Base-by-base conservation (phyloP, 2,888 invertebrate genomes). In the Allolobophora icterica region DNA sequence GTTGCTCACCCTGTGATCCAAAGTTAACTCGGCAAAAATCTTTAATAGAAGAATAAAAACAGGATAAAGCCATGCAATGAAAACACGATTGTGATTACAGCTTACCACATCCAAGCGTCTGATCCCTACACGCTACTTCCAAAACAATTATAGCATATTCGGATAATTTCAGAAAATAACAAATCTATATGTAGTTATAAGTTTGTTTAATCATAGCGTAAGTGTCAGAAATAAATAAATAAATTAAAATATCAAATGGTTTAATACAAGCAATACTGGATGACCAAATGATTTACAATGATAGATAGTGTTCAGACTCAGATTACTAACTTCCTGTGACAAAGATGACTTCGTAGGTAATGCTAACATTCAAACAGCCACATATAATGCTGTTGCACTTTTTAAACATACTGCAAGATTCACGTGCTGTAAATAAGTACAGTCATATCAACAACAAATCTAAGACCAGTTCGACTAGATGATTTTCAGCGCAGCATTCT, bases 201-300 rank as follows among this genome's bases (percentile, higher is more conserved):
- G n/a, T 71, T 71, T n/a, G 0, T n/a, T 71, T 71, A 71, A 71
- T n/a, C 71, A n/a, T 71, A 71, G 71, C 71, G 8, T 71, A 71
- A 71, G n/a, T 13, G 71, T 71, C 71, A 71, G 8, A 58, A 58
- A 71, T 71, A 71, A 52, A 52, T 52, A 52, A 71, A 71, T 71
- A 71, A 52, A 52, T 52, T 13, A 52, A 71, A 71, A n/a, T n/a
- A 0, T n/a, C 6, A 71, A n/a, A 71, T 71, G 71, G 71, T 11
- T n/a, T n/a, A n/a, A 30, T 71, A n/a, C 30, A 71, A 1, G 13
- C 71, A 71, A 71, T 71, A n/a, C n/a, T 71, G 71, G 0, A 71
- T 8, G n/a, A 71, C 71, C 71, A n/a, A 71, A 71, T 71, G 71
- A 71, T 71, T 71, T 71, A 71, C 71, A 71, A 71, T n/a, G n/a